phyloP scores from a whole-genome alignment of 2,797 vertebrate genomes.

The Macrochelys suwanniensis region DNA sequence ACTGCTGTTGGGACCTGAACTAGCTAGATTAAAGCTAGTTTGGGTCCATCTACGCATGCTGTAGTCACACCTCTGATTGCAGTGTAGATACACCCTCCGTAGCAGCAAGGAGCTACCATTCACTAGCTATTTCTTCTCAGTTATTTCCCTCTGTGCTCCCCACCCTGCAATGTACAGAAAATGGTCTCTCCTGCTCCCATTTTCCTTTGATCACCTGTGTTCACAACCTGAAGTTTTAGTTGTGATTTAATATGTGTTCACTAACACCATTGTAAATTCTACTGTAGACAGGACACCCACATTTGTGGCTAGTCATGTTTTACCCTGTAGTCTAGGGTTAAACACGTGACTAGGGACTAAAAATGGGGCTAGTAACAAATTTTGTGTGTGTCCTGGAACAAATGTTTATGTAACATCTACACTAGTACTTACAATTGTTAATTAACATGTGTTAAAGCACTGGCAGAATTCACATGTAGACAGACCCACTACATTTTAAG shows the following conservation, averaged over 20 bases:
- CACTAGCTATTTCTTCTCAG: not conserved
- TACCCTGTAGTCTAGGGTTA: not conserved
- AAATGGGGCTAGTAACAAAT: not conserved
- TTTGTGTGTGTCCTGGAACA: not conserved
- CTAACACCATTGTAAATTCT: rapidly evolving
- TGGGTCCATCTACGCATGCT: too few species aligned
- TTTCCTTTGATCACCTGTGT: rapidly evolving
- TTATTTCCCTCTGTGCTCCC: not conserved
- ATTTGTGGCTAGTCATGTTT: rapidly evolving
- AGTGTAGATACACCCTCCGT: too few species aligned
- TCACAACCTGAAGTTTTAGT: not conserved
- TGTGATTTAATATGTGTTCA: rapidly evolving
- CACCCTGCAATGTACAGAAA: not conserved
- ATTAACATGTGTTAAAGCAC: not conserved
- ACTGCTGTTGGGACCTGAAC: too few species aligned
- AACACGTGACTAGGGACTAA: not conserved
- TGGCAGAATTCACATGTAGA: too few species aligned
- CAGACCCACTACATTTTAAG: not conserved
- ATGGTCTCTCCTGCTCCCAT: not conserved
- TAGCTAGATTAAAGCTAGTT: too few species aligned
- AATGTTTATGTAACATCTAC: not conserved
- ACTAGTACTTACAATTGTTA: not conserved
- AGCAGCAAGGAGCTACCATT: not conserved
- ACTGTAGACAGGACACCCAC: not conserved
- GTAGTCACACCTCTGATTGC: too few species aligned